phyloP scores from a whole-genome alignment of 2,888 invertebrate species.

The Latrodectus hesperus region DNA sequence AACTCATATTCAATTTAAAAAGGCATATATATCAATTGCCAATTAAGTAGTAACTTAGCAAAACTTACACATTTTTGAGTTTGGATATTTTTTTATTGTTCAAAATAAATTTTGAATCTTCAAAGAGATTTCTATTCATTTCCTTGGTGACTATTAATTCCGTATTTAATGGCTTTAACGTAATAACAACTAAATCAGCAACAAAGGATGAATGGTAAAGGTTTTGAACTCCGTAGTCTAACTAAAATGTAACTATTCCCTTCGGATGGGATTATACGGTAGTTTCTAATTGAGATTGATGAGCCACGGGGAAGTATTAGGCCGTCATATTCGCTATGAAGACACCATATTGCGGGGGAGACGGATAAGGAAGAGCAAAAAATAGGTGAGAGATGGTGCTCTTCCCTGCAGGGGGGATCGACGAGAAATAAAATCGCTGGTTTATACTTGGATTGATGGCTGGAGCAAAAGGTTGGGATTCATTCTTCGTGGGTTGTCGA shows the following conservation, averaged over 20 bases:
- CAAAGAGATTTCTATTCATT: too few relatives aligned
- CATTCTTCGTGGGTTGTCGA: conserved; percentile 25
- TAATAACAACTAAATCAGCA: too few relatives aligned
- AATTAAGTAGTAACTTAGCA: too few relatives aligned
- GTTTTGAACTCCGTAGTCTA: background rate
- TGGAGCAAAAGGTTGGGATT: conserved; percentile 24
- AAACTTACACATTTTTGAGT: too few relatives aligned
- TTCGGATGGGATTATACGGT: conserved; percentile 31
- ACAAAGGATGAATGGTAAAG: too few relatives aligned
- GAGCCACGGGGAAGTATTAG: conserved; percentile 34
- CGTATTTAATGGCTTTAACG: too few relatives aligned
- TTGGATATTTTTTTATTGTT: too few relatives aligned
- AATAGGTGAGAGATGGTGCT: background rate
- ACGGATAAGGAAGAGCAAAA: conserved; percentile 24
- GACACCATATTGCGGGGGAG: conserved; percentile 35
- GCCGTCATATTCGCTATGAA: conserved; percentile 55
- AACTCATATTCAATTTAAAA: too few relatives aligned
- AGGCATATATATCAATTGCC: too few relatives aligned
- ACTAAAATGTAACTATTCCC: conserved; percentile 32
- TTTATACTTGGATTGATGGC: conserved; percentile 48
- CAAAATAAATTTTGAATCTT: too few relatives aligned
- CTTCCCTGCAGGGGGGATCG: conserved; percentile 1
- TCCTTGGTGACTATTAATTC: too few relatives aligned
- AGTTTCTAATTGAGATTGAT: conserved; percentile 58
- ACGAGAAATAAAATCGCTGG: conserved; percentile 4